Conservation (phyloP, 2,113 vertebrate genomes). For the Peromyscus polionotus region DNA sequence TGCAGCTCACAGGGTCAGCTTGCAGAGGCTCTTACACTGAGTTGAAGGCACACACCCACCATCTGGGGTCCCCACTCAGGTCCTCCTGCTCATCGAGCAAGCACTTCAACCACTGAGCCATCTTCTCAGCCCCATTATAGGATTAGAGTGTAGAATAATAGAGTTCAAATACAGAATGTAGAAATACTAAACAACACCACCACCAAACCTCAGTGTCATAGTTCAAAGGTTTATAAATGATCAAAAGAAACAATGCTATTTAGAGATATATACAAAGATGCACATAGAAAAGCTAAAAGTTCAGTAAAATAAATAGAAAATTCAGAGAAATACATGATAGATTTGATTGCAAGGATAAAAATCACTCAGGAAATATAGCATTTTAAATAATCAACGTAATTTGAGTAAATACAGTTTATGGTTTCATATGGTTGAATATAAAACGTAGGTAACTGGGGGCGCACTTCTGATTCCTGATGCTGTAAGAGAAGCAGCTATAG, state of each 20-base stretch:
- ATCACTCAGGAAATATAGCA: background rate
- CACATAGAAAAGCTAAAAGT: background rate
- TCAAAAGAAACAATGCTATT: background rate
- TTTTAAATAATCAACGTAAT: background rate
- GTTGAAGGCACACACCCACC: background rate
- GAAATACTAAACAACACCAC: constrained; percentile 24
- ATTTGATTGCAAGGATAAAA: background rate
- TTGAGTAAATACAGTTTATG: background rate
- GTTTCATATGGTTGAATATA: background rate
- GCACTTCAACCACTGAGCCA: background rate
- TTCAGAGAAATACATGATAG: background rate
- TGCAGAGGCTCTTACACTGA: background rate
- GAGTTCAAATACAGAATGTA: background rate
- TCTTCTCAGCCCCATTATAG: background rate
- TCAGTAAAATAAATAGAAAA: background rate
- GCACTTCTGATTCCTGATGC: background rate
- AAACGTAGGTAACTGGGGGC: background rate
- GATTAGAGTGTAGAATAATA: background rate
- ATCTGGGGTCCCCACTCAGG: background rate
- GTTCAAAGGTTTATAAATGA: constrained; percentile 10
- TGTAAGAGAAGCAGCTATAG: background rate
- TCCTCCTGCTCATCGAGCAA: background rate
- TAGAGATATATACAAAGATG: background rate
- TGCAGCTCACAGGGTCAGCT: background rate
- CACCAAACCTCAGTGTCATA: background rate